phyloP scores from a whole-genome alignment of 1,140 invertebrate species.

The Eumaeus atala region DNA sequence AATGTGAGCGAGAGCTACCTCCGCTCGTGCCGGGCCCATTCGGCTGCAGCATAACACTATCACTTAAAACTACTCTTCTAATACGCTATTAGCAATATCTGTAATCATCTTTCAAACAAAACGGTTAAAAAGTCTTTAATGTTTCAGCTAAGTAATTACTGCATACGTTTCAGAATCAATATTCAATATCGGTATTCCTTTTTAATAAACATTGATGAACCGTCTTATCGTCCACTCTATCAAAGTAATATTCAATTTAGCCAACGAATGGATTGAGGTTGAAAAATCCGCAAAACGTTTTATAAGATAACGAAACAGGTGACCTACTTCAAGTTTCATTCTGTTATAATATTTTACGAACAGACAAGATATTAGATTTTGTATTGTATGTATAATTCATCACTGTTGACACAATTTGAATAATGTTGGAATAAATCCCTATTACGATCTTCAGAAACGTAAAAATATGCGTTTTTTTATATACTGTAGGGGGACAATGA shows the following conservation, averaged over 20 bases:
- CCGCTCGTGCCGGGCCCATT: too few relatives aligned
- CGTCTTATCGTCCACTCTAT: constrained; percentile 7
- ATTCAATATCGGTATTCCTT: background rate
- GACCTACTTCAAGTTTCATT: background rate
- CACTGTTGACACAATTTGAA: background rate
- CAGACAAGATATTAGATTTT: background rate
- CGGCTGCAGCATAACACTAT: too few relatives aligned
- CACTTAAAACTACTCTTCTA: too few relatives aligned
- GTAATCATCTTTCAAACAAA: too few relatives aligned
- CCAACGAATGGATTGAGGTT: background rate
- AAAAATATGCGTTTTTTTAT: too few relatives aligned
- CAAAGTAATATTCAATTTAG: constrained; percentile 6
- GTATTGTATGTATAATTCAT: constrained; percentile 3
- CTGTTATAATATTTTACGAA: background rate
- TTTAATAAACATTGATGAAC: background rate
- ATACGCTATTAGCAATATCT: too few relatives aligned
- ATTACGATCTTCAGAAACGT: too few relatives aligned
- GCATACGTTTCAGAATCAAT: background rate
- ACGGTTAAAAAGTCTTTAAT: too few relatives aligned
- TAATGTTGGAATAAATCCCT: too few relatives aligned
- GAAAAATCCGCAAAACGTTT: constrained; percentile 1
- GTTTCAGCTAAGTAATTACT: constrained; percentile 1
- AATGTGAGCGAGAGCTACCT: too few relatives aligned
- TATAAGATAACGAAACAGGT: background rate
- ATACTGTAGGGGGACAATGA: too few relatives aligned